These are phyloP conservation scores for Australoheros facetus DNA, from an alignment of 2,797 vertebrate genomes.

Conservation along the genomic window DNA sequence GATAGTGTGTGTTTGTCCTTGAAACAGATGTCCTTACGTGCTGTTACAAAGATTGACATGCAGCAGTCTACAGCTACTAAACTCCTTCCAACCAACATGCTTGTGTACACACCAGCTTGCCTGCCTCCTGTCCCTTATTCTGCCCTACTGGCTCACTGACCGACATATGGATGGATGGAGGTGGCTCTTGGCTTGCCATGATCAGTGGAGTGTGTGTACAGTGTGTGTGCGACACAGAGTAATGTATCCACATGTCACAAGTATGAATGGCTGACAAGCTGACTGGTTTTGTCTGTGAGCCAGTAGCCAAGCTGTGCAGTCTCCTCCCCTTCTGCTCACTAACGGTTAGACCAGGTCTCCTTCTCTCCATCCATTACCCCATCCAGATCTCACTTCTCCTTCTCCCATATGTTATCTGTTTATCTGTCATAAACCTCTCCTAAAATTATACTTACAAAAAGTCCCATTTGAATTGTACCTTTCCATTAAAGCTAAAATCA, in stretches of 20 bases:
- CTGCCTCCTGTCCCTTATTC: slow-evolving; percentile 41
- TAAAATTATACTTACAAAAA: neutral
- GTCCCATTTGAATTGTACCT: neutral
- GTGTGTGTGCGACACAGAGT: slow-evolving; percentile 47
- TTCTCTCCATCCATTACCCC: slow-evolving; percentile 26
- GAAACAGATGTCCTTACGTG: slow-evolving; percentile 22
- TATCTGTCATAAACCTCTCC: neutral
- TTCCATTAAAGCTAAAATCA: neutral
- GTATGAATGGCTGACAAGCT: slow-evolving; percentile 60
- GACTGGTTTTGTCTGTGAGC: slow-evolving; percentile 57
- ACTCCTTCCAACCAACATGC: slow-evolving; percentile 6
- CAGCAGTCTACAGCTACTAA: neutral
- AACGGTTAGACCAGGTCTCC: slow-evolving; percentile 41
- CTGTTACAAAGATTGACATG: slow-evolving; percentile 17
- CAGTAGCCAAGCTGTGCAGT: slow-evolving; percentile 57
- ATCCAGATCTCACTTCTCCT: slow-evolving; percentile 13
- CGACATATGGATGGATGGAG: slow-evolving; percentile 70
- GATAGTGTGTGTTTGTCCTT: slow-evolving; percentile 34
- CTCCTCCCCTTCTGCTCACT: slow-evolving; percentile 58
- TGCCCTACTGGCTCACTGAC: slow-evolving; percentile 65
- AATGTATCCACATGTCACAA: slow-evolving; percentile 66
- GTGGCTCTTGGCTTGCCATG: slow-evolving; percentile 38
- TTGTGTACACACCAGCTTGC: slow-evolving; percentile 54
- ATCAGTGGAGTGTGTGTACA: slow-evolving; percentile 41
- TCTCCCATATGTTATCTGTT: slow-evolving; percentile 27